phyloP scores from a whole-genome alignment of 1,140 invertebrate species.

The Asobara japonica region DNA sequence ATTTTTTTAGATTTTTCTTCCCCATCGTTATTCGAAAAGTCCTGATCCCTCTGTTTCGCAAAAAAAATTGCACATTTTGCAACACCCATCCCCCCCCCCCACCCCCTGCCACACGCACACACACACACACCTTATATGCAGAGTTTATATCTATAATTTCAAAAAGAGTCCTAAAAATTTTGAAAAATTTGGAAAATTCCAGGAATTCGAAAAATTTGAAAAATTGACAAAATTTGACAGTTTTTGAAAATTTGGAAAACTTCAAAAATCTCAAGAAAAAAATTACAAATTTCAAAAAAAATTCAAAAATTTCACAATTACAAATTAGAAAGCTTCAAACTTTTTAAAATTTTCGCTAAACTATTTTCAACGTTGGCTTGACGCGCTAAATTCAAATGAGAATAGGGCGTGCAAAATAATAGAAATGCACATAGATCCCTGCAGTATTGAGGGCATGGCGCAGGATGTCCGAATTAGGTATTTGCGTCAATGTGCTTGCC shows the following conservation, averaged over 20 bases:
- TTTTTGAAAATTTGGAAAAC: neutral
- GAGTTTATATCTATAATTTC: too few species aligned
- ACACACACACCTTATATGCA: too few species aligned
- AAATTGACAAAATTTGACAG: neutral
- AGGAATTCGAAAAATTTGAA: neutral
- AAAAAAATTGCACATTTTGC: too few species aligned
- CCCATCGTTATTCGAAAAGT: too few species aligned
- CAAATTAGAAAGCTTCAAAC: neutral
- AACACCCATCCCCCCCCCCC: too few species aligned
- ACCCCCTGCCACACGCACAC: too few species aligned
- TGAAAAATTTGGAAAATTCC: neutral
- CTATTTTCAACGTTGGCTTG: neutral
- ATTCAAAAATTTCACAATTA: neutral
- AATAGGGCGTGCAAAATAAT: neutral
- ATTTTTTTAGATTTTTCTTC: too few species aligned
- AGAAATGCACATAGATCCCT: neutral
- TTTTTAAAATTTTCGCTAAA: neutral
- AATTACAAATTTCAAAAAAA: neutral
- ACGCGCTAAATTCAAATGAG: neutral
- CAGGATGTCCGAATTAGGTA: slow-evolving; percentile 47
- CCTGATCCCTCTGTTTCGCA: neutral
- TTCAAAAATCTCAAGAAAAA: neutral
- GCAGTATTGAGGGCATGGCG: slow-evolving; percentile 35
- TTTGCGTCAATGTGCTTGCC: slow-evolving; percentile 40
- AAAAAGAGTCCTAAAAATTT: too few species aligned